Percentiles rank a stretch among this genome's conserved stretches.
phyloP scores from a whole-genome alignment of 2,888 invertebrate genomes.

The Polietes domitor region DNA sequence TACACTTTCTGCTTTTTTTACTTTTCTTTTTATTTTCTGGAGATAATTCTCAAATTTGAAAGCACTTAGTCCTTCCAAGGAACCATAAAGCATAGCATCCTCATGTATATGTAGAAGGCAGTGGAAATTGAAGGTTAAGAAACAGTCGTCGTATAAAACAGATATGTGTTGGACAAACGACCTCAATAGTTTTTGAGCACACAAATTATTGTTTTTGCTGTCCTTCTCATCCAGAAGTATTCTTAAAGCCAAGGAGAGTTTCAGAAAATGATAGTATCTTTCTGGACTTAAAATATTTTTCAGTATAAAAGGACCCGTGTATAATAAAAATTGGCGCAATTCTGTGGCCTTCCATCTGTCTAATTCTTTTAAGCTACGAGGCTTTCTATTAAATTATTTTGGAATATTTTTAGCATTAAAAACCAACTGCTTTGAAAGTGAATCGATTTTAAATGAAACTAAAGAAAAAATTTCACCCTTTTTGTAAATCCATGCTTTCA shows the following conservation, averaged over 20 bases:
- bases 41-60: constrained; percentile 61
- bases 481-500: constrained; percentile 32
- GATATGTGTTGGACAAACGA: constrained; percentile 24
- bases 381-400: constrained; percentile 57
- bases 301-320: neutral
- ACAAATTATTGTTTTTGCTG: neutral
- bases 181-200: constrained; percentile 21
- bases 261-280: neutral
- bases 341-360: constrained; percentile 23
- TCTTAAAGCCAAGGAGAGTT: neutral
- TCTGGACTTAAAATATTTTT: constrained; percentile 19
- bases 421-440: constrained; percentile 35
- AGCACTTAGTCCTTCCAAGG: constrained; percentile 56
- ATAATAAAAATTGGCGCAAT: neutral
- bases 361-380: constrained; percentile 21
- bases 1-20: constrained; percentile 42
- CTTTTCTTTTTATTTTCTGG: constrained; percentile 48
- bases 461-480: no score
- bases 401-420: constrained; percentile 44
- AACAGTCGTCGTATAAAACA: constrained; percentile 25
- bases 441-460: constrained; percentile 14
- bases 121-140: constrained; percentile 54
- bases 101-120: constrained; percentile 53
- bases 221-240: neutral
- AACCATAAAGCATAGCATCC: constrained; percentile 55